Percentiles rank a stretch among this genome's conserved stretches.
phyloP scores from a whole-genome alignment of 2,797 vertebrate genomes.

The Tinamus major region DNA sequence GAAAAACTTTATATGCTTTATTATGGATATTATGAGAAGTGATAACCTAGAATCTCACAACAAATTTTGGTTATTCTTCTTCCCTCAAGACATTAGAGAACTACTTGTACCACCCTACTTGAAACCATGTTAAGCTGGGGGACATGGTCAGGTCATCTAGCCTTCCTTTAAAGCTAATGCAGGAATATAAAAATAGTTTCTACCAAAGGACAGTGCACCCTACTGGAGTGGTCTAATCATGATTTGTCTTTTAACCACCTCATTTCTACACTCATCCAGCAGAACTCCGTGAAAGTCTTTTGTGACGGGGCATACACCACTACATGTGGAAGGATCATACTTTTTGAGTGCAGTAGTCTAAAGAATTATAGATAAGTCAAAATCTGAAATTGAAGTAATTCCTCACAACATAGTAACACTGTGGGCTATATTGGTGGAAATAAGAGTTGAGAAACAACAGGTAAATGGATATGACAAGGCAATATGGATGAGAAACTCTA shows the following conservation, averaged over 20 bases:
- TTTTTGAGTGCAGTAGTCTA: not conserved
- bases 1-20: not conserved
- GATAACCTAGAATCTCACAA: not conserved
- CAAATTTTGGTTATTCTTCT: not conserved
- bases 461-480: not conserved
- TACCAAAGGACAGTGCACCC: not conserved
- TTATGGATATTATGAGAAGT: fast-evolving
- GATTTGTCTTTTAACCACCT: not conserved
- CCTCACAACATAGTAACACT: not conserved
- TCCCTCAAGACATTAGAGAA: not conserved
- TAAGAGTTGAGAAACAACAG: not conserved
- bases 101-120: not conserved
- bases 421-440: not conserved
- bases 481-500: not conserved
- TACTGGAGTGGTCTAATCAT: not conserved
- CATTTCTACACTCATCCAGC: not conserved
- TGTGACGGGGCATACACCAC: not conserved
- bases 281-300: not conserved
- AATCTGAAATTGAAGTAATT: not conserved
- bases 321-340: not conserved
- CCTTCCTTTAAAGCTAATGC: not conserved
- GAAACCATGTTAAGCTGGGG: not conserved
- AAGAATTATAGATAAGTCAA: not conserved
- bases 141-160: not conserved
- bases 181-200: not conserved